Base-by-base conservation (phyloP, 1,140 invertebrate species). In the Mya arenaria region DNA sequence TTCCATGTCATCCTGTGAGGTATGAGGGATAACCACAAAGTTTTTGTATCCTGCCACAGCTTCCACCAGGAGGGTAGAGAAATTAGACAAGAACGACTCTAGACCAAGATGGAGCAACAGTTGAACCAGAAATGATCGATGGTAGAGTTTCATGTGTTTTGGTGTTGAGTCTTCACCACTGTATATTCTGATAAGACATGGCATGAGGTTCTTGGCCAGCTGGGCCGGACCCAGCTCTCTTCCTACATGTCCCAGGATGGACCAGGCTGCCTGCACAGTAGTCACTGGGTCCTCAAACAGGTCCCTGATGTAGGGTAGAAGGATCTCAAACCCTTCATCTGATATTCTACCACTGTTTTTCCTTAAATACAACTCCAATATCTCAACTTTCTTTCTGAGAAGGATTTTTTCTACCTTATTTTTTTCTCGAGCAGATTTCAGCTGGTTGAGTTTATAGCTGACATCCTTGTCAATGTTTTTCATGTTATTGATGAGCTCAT, bases 41-140 rank as follows among this genome's bases (percentile, higher is more conserved):
- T 98, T 96, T 92, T 97, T 97, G 90, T 97, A 98, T 4, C 97
- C 97, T 36, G 98, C 97, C 6, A 98, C 97, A 17, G 98, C 98
- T 94, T 99, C 98, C 17, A 99, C 97, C 2, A 99, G 93, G 44
- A 97, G 96, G 1, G 97, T 96, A 17, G 97, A 95, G 90, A 99
- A 98, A 93, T 98, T 96, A 17, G 96, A 95, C 44, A 99, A 93
- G 92, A 99, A 99, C 77, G 95, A 92, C 52, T 93, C 86, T 34
- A 98, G 92, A 0, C 98, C 97, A 19, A 99, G 95, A 71, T 97
- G 94, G 0, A 98, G 95, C 86, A 98, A 97, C n/a, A 99, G 91
- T 88, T 98, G 96, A 0, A 98, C 93, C n/a, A 99, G 92, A 92
- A 98, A 99, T 84, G 96, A 97, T 85, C 97, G 95, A 93, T 99